phyloP scores from a whole-genome alignment of 2,888 invertebrate species.

The Mesochorus sp. region DNA sequence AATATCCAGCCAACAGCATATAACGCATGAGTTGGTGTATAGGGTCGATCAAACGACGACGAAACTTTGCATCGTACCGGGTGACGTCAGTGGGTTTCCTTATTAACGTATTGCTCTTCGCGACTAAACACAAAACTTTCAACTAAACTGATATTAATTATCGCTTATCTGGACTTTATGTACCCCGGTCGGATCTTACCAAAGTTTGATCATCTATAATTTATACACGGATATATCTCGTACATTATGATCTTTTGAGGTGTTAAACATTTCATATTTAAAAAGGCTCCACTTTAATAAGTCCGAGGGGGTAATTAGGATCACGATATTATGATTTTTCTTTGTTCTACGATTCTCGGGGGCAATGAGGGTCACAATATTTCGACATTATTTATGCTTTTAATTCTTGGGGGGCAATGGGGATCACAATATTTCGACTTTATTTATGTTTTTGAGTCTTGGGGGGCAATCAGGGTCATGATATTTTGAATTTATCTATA shows the following conservation, averaged over 20 bases:
- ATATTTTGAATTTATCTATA: too few relatives aligned
- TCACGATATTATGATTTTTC: too few relatives aligned
- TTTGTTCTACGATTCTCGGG: too few relatives aligned
- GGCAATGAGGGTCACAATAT: too few relatives aligned
- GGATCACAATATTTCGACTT: too few relatives aligned
- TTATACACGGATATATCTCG: background rate
- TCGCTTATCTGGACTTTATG: background rate
- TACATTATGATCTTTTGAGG: background rate
- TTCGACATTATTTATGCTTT: too few relatives aligned
- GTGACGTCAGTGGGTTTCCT: background rate
- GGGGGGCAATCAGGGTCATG: too few relatives aligned
- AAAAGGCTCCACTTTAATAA: background rate
- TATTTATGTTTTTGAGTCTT: too few relatives aligned
- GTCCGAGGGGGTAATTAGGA: too few relatives aligned
- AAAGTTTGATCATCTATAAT: conserved; percentile 2
- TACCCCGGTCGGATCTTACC: background rate
- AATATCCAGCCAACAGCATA: too few relatives aligned
- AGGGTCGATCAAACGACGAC: conserved; percentile 4
- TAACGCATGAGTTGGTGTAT: too few relatives aligned
- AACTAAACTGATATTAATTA: conserved; percentile 23
- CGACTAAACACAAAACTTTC: conserved; percentile 11
- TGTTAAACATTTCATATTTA: background rate
- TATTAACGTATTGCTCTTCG: conserved; percentile 11
- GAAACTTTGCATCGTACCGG: conserved; percentile 1
- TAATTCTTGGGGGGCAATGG: too few relatives aligned